Conservation (phyloP, 2,113 vertebrate species). For the Etheostoma cragini region DNA sequence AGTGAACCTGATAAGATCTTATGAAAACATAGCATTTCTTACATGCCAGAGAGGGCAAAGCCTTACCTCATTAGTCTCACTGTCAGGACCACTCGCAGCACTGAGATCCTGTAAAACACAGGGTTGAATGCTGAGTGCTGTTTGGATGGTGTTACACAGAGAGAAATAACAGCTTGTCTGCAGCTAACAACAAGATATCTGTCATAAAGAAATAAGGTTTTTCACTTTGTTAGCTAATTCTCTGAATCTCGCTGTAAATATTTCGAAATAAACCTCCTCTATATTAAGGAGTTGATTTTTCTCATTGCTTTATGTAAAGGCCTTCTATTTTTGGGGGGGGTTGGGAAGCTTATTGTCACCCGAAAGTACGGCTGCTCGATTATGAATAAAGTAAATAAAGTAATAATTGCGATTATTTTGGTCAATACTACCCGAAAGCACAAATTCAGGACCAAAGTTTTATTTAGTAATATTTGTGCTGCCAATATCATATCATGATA, state of each 20-base stretch:
- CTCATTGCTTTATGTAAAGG: background rate
- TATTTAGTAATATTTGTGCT: background rate
- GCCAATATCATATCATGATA: background rate
- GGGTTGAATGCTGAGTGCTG: conserved; percentile 10
- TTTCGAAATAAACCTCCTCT: conserved; percentile 6
- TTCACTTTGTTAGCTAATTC: background rate
- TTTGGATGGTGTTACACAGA: background rate
- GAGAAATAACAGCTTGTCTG: background rate
- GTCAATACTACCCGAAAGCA: too few relatives aligned
- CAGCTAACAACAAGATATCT: background rate
- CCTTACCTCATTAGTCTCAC: conserved; percentile 50
- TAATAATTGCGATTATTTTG: too few relatives aligned
- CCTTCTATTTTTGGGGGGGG: too few relatives aligned
- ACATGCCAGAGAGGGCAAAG: conserved; percentile 49
- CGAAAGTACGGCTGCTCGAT: too few relatives aligned
- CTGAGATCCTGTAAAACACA: conserved; percentile 15
- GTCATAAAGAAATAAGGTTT: background rate
- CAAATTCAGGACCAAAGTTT: too few relatives aligned
- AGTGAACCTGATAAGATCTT: conserved; percentile 59
- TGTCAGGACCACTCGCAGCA: conserved; percentile 53
- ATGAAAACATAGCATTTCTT: conserved; percentile 58
- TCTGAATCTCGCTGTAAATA: background rate
- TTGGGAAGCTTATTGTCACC: background rate
- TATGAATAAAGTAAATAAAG: too few relatives aligned
- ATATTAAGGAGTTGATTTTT: background rate